Base-by-base conservation (phyloP, 2,797 vertebrate species). In the Emydoidea blandingii region DNA sequence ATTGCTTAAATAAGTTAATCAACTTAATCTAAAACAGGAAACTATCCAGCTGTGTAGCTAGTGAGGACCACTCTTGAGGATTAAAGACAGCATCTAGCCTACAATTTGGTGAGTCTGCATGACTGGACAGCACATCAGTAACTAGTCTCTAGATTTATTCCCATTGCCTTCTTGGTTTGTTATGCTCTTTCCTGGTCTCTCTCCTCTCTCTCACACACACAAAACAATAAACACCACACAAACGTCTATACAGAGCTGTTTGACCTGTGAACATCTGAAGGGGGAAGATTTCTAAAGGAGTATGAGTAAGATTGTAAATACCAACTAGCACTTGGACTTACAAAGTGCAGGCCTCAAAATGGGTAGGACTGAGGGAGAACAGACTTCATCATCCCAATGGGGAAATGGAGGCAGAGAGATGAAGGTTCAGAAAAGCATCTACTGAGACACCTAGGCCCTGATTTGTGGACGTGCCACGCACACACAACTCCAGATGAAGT, bases 241-340 rank as follows among this genome's bases (percentile, higher is more conserved):
- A 41, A 27, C 53, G 10, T 12, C 23, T 29, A 21, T 0, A 0
- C 57, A 81, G 90, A 74, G 59, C 54, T 0, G 0, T 79, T 54
- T 88, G 80, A 91, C 80, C 94, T 91, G 94, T 92, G 87, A 79
- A 88, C 74, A 78, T 95, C 5, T 89, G 90, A 89, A 74, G 31
- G 11, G 9, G 74, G n/a, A 41, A 49, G 3, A 53, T 76, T 72
- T 49, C n/a, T 62, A 78, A 34, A 83, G 49, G 12, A 37, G 23
- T 37, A 41, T 25, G 27, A 68, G 37, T 74, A 41, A 74, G 68
- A 78, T 3, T 47, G 68, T 41, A 44, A 49, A 49, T 37, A 47
- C 44, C 44, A 78, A 27, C 41, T 16, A 49, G 74, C 27, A 78
- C 44, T 78, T 78, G 44, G 37, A 23, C 31, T 56, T 34, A n/a